Conservation (phyloP, 2,113 vertebrate genomes). For the Gavia stellata region DNA sequence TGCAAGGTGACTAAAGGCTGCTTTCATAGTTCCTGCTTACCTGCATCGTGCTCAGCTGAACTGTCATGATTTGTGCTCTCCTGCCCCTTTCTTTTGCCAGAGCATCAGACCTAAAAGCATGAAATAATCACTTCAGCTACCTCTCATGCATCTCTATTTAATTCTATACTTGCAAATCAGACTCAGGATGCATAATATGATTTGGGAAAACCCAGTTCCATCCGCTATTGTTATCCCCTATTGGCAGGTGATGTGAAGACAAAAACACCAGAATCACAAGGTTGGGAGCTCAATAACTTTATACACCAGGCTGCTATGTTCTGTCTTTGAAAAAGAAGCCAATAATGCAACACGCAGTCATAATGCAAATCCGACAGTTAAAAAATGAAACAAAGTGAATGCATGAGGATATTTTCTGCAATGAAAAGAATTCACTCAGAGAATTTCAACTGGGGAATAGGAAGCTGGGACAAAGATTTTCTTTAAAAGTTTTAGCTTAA, state of each 20-base stretch:
- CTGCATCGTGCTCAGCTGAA: background rate
- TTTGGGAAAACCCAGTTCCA: background rate
- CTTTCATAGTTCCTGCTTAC: background rate
- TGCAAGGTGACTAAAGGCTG: background rate
- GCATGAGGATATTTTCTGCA: background rate
- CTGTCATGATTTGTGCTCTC: background rate
- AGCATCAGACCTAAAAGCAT: background rate
- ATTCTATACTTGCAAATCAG: background rate
- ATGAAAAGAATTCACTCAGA: background rate
- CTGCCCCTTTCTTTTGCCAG: background rate
- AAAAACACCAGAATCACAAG: background rate
- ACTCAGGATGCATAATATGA: background rate
- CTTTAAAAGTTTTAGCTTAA: background rate
- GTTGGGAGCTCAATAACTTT: background rate
- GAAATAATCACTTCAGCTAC: background rate
- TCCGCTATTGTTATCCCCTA: background rate
- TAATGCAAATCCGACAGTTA: rapidly evolving
- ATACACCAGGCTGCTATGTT: background rate
- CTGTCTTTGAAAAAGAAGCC: background rate
- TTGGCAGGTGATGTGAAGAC: background rate
- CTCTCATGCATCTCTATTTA: background rate
- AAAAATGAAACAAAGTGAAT: background rate
- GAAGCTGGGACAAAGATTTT: background rate
- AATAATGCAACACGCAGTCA: background rate
- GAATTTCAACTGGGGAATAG: background rate